A percentile compares a stretch with the other conserved stretches of the same genome.
Conservation (phyloP, 2,888 invertebrate genomes). For the Alloscopus bannaensis region DNA sequence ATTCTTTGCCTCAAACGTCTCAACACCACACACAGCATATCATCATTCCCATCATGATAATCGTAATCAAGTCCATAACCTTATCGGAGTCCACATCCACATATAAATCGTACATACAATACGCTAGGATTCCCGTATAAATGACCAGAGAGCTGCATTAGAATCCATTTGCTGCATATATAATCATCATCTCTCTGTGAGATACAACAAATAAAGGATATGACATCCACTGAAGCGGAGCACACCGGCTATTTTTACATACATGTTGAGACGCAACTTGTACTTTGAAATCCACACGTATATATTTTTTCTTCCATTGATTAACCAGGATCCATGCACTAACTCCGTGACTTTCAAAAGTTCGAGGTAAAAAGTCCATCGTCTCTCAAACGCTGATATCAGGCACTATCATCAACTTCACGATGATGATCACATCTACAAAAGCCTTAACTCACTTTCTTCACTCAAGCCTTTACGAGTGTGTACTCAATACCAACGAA, state of each 20-base stretch:
- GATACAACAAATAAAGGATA: not conserved
- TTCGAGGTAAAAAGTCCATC: slow-evolving; percentile 63
- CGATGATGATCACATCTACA: slow-evolving; percentile 45
- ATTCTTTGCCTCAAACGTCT: slow-evolving; percentile 34
- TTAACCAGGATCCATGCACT: slow-evolving; percentile 47
- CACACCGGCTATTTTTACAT: not conserved
- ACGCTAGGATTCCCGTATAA: too few relatives aligned
- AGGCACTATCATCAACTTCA: slow-evolving; percentile 32
- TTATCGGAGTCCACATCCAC: too few relatives aligned
- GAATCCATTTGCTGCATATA: not conserved
- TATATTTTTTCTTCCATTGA: slow-evolving; percentile 28
- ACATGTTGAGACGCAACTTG: not conserved
- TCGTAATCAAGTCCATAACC: slow-evolving; percentile 18
- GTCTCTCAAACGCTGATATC: slow-evolving; percentile 52
- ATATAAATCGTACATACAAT: too few relatives aligned
- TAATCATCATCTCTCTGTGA: too few relatives aligned
- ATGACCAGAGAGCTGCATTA: too few relatives aligned
- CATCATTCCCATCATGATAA: slow-evolving; percentile 31
- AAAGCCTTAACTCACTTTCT: slow-evolving; percentile 35
- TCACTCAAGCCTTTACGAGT: too few relatives aligned
- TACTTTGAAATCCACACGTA: not conserved
- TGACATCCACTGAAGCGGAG: too few relatives aligned
- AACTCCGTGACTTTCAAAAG: slow-evolving; percentile 58
- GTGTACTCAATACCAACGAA: slow-evolving; percentile 26
- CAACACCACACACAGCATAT: slow-evolving; percentile 26